Percentiles rank a stretch among this genome's conserved stretches.
Conservation (phyloP, 2,797 vertebrate species). For the Urosaurus nigricauda region DNA sequence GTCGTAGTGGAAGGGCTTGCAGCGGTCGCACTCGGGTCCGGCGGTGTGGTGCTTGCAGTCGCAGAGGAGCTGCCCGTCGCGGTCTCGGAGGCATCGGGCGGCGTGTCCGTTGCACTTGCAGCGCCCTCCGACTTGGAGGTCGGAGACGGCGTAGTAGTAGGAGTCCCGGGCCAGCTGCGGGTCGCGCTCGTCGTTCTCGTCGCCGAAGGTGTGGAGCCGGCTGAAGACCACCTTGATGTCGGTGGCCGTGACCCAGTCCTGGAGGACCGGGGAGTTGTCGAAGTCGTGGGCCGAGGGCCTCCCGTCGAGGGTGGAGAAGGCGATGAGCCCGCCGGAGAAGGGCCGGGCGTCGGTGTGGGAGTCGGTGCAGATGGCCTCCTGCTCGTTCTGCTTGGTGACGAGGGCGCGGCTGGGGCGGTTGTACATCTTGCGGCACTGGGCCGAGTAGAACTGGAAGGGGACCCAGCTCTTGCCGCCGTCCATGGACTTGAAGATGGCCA, state of each 20-base stretch:
- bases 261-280: conserved; percentile 97
- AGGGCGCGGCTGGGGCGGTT: conserved; percentile 90
- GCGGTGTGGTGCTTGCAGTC: conserved; percentile 99
- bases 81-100: conserved; percentile 94
- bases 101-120: conserved; percentile 99
- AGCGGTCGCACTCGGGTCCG: conserved; percentile 97
- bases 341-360: conserved; percentile 98
- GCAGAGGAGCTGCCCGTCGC: conserved; percentile 90
- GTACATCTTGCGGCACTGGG: conserved; percentile 98
- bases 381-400: conserved; percentile 98
- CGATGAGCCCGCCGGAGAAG: conserved; percentile 94
- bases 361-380: conserved; percentile 99
- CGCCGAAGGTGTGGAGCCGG: conserved; percentile 95
- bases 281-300: conserved; percentile 98
- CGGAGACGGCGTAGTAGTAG: conserved; percentile 97
- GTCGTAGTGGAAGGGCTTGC: conserved; percentile 99
- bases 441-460: conserved; percentile 97
- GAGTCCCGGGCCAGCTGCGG: conserved; percentile 96
- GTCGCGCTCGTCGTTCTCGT: conserved; percentile 98
- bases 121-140: conserved; percentile 97
- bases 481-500: conserved; percentile 99
- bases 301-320: conserved; percentile 99
- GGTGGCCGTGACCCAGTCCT: conserved; percentile 99
- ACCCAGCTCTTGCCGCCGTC: conserved; percentile 98
- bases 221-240: conserved; percentile 97